Percentiles rank a stretch among this genome's conserved stretches.
Evolutionary conservation across 2,797 vertebrate genomes (phyloP).

Genomic region (Microhierax caerulescens): DNA sequence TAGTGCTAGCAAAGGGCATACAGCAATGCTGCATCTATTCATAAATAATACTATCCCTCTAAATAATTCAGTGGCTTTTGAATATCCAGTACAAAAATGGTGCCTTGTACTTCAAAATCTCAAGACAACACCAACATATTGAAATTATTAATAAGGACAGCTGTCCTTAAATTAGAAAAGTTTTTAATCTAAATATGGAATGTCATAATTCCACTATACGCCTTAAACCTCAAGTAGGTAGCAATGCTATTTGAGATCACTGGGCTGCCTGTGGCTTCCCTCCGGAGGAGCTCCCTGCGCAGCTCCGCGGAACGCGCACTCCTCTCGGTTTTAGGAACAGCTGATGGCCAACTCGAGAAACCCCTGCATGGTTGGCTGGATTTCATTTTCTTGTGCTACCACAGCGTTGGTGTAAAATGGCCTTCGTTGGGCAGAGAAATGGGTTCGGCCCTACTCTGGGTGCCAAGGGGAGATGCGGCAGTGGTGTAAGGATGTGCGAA

Average conservation of each 20-base stretch:
- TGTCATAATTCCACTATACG: neutral
- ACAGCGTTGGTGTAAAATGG: neutral
- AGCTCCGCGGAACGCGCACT: neutral
- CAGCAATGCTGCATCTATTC: neutral
- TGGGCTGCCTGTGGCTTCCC: neutral
- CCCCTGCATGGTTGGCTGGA: neutral
- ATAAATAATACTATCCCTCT: neutral
- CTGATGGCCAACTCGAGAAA: neutral
- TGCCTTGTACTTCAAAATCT: neutral
- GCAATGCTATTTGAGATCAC: neutral
- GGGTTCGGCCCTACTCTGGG: neutral
- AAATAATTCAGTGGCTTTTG: neutral
- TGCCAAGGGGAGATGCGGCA: neutral
- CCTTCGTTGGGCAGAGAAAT: neutral
- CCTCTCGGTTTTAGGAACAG: neutral
- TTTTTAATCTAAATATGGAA: neutral
- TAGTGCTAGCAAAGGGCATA: neutral
- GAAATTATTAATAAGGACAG: neutral
- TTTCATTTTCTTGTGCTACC: neutral
- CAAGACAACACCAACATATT: neutral
- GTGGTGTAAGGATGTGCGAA: neutral
- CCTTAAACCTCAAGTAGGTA: neutral
- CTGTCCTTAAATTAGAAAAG: neutral
- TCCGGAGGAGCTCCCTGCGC: fast-evolving
- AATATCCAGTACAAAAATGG: neutral